These are phyloP conservation scores for Musca vetustissima DNA, from an alignment of 1,140 invertebrate genomes.

Conservation along the genomic window DNA sequence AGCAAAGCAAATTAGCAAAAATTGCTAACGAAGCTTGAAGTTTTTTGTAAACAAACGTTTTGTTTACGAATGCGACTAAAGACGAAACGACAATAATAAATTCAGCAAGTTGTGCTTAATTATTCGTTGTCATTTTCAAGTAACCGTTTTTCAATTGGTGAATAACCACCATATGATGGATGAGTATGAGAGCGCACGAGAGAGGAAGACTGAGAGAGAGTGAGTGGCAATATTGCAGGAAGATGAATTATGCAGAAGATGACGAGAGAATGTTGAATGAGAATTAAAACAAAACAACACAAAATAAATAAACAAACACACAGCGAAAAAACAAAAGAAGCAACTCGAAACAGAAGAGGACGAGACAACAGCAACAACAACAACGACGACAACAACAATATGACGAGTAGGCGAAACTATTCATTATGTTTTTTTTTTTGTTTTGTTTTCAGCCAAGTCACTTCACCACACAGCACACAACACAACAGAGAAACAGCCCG, in stretches of 20 bases:
- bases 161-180: neutral
- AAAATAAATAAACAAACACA: neutral
- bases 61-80: too few species aligned
- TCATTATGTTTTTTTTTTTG: neutral
- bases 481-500: neutral
- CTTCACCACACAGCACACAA: neutral
- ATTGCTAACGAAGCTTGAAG: too few species aligned
- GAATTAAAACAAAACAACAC: neutral
- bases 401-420: conserved; percentile 8
- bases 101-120: too few species aligned
- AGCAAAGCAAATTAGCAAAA: too few species aligned
- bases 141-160: too few species aligned
- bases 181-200: neutral
- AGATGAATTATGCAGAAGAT: neutral
- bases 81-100: too few species aligned
- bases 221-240: neutral
- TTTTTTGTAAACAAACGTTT: too few species aligned
- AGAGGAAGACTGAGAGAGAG: neutral
- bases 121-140: too few species aligned
- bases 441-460: neutral
- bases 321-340: neutral
- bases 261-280: neutral
- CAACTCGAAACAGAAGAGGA: neutral
- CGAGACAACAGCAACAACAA: conserved; percentile 4
- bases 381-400: neutral